Evolutionary conservation across 2,113 vertebrate genomes (phyloP).

Genomic region (Leuciscus idus): DNA sequence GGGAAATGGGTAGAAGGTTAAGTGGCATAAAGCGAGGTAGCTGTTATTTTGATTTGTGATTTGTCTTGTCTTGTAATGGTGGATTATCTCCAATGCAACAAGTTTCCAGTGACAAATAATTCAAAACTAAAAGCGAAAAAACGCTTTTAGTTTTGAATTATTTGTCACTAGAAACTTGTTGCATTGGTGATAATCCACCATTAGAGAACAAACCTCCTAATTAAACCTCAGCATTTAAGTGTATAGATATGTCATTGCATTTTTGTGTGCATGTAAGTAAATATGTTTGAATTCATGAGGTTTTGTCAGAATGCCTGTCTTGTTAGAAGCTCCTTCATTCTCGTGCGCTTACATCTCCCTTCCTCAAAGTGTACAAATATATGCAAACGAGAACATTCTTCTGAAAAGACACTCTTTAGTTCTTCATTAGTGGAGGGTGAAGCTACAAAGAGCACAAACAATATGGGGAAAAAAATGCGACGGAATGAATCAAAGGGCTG

Average conservation of each 20-base stretch:
- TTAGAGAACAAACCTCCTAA: conserved; percentile 52
- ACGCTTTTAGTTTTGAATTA: background rate
- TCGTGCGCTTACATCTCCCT: background rate
- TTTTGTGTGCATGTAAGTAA: background rate
- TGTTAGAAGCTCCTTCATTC: conserved; percentile 2
- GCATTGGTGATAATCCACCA: conserved; percentile 24
- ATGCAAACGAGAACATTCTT: conserved; percentile 48
- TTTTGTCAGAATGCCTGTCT: conserved; percentile 17
- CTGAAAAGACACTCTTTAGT: conserved; percentile 55
- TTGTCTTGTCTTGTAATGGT: background rate
- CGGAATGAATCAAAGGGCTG: conserved; percentile 45
- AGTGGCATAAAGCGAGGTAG: background rate
- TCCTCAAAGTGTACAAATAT: conserved; percentile 54
- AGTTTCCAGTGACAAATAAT: background rate
- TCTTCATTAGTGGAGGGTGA: conserved; percentile 51
- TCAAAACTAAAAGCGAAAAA: background rate
- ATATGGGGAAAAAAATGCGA: conserved; percentile 34
- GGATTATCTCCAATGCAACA: conserved; percentile 37
- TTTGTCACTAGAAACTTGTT: conserved; percentile 29
- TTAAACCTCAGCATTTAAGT: conserved; percentile 47
- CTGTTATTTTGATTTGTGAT: background rate
- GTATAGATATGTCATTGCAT: conserved; percentile 30
- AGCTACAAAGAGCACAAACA: conserved; percentile 47
- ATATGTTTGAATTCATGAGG: background rate
- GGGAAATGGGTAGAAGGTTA: background rate